A percentile compares a stretch with the other conserved stretches of the same genome.
Conservation (phyloP, 2,797 vertebrate species). For the Crenichthys baileyi region DNA sequence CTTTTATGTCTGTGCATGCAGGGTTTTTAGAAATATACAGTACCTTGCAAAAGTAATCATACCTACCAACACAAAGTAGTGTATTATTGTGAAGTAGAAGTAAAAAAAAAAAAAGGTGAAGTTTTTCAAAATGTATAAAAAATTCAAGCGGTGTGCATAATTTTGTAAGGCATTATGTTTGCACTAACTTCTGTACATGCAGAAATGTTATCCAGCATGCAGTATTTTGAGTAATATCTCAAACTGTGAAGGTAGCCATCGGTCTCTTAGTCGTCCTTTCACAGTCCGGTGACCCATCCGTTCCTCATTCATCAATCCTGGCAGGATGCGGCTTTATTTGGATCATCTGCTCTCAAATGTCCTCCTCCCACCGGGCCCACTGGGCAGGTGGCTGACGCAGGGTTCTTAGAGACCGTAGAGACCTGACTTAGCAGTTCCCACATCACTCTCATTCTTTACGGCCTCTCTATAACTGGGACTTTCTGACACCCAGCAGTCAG, state of each 20-base stretch:
- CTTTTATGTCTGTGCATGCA: background rate
- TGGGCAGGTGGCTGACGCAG: background rate
- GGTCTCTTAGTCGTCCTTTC: slow-evolving; percentile 24
- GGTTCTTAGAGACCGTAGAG: slow-evolving; percentile 21
- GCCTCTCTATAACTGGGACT: background rate
- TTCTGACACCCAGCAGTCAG: slow-evolving; percentile 19
- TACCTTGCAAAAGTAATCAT: no score
- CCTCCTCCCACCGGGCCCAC: background rate
- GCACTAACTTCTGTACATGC: no score
- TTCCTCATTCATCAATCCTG: slow-evolving; percentile 44
- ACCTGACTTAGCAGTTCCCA: slow-evolving; percentile 1
- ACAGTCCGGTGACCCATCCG: slow-evolving; percentile 17
- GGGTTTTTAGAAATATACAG: slow-evolving; percentile 5
- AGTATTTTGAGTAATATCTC: slow-evolving; percentile 4
- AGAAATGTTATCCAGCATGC: background rate
- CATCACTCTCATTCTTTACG: background rate
- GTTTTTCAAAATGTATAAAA: no score
- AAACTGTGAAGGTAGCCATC: slow-evolving; percentile 10
- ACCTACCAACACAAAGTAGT: no score
- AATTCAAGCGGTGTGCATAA: no score
- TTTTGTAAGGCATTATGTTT: no score
- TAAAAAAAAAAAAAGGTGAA: no score
- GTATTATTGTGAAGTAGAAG: no score
- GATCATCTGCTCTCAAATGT: slow-evolving; percentile 8
- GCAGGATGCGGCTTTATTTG: slow-evolving; percentile 5